A percentile compares a stretch with the other conserved stretches of the same genome.
Conservation (phyloP, 1,140 invertebrate species). For the Asbolus verrucosus region DNA sequence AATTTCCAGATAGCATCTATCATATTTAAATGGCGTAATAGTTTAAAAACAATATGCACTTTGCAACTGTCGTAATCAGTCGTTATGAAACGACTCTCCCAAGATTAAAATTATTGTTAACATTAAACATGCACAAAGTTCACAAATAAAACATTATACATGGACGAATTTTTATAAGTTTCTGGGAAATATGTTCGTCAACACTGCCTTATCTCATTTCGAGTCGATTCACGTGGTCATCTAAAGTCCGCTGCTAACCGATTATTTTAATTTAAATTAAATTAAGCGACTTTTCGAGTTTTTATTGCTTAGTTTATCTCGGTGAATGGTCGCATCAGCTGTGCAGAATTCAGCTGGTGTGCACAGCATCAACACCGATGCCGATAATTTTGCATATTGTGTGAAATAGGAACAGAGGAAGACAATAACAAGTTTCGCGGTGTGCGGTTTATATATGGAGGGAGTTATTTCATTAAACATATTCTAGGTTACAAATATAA, state of each 20-base stretch:
- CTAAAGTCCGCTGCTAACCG: background rate
- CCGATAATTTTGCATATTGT: slow-evolving; percentile 16
- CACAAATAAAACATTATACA: slow-evolving; percentile 1
- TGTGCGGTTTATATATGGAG: slow-evolving; percentile 12
- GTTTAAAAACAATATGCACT: slow-evolving; percentile 15
- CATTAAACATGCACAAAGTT: slow-evolving; percentile 12
- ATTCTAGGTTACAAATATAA: slow-evolving; percentile 28
- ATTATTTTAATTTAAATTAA: slow-evolving; percentile 14
- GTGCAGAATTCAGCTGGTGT: background rate
- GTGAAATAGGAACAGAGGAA: slow-evolving; percentile 6
- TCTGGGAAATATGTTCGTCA: slow-evolving; percentile 20
- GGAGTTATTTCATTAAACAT: slow-evolving; percentile 27
- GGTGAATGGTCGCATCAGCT: slow-evolving; percentile 19
- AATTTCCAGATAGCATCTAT: slow-evolving; percentile 5
- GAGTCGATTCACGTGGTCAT: slow-evolving; percentile 6
- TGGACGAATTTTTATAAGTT: slow-evolving; percentile 4
- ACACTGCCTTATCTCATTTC: slow-evolving; percentile 3
- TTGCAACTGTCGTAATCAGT: slow-evolving; percentile 12
- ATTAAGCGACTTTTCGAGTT: slow-evolving; percentile 6
- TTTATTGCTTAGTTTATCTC: slow-evolving; percentile 14
- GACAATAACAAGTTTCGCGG: slow-evolving; percentile 27
- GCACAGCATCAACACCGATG: slow-evolving; percentile 12
- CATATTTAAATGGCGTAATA: background rate
- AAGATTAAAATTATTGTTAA: slow-evolving; percentile 16
- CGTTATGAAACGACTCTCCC: slow-evolving; percentile 1